These are phyloP conservation scores for Mixornis gularis DNA, from an alignment of 2,113 vertebrate genomes.

Conservation along the genomic window DNA sequence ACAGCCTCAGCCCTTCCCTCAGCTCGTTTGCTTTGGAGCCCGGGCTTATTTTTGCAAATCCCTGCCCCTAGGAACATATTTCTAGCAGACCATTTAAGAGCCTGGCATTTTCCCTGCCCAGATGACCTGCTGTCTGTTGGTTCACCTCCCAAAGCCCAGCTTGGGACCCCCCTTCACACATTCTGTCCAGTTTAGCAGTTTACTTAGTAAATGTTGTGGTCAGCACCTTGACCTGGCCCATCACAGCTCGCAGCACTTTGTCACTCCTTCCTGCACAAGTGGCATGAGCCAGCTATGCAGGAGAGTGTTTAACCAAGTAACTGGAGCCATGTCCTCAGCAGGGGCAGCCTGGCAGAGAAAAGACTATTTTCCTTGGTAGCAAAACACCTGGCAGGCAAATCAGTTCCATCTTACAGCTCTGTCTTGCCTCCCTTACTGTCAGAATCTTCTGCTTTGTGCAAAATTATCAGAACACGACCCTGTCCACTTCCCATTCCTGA, in stretches of 20 bases:
- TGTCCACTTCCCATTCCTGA: not conserved
- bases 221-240: not conserved
- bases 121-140: not conserved
- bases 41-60: not conserved
- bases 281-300: not conserved
- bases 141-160: not conserved
- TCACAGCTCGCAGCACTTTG: not conserved
- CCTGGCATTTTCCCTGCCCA: not conserved
- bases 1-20: not conserved
- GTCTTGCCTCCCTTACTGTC: not conserved
- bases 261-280: not conserved
- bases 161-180: not conserved
- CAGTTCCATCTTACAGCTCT: not conserved
- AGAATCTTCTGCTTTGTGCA: not conserved
- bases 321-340: not conserved
- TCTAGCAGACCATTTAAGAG: not conserved
- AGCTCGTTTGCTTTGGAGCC: not conserved
- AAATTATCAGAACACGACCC: not conserved
- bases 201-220: not conserved
- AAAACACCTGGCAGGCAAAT: not conserved
- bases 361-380: not conserved
- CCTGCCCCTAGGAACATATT: not conserved
- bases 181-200: not conserved
- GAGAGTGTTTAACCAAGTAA: not conserved
- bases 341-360: not conserved